Base-by-base conservation (phyloP, 2,888 invertebrate species). In the Therioaphis trifolii region DNA sequence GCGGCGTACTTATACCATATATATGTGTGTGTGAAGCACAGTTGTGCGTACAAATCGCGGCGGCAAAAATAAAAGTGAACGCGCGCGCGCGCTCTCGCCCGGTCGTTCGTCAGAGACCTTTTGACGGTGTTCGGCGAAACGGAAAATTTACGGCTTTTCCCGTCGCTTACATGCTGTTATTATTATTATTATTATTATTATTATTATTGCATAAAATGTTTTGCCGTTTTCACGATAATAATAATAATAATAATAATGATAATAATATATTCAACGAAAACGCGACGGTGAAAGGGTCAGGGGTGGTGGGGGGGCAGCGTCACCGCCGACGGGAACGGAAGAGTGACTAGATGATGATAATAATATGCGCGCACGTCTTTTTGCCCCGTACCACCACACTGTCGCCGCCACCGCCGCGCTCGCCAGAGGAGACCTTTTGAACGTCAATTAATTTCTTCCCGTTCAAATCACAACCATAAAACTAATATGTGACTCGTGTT, bases 381-480 rank as follows among this genome's bases (percentile, higher is more conserved):
- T 80, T 58, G 35, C 71, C 18, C 4, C n/a, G 4, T 35, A 43
- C 40, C 40, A 4, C 14, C 66, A 21, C n/a, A n/a, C n/a, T n/a
- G n/a, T 40, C 11, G 21, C 40, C n/a, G 40, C 14, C 46, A 46
- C 27, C 21, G 29, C 61, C 84, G 80, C 55, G 74, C 68, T 52
- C 74, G 85, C 74, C 79, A 66, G 9, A 68, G 49, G 63, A 79
- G 79, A 66, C 84, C 76, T 76, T 84, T 85, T 86, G 86, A 86
- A 86, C 86, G 86, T 86, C 86, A 86, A 86, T 86, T 86, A 86
- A 86, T 86, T 86, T 86, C 85, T 86, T 86, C 86, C 86, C 86
- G 86, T 86, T 85, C 86, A 85, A 84, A 85, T 85, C 85, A 86
- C 86, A 86, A 86, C 85, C 86, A 86, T 86, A 80, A 80, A 72